Percentiles rank a stretch among this genome's conserved stretches.
These are phyloP conservation scores for Sialia sialis DNA, from an alignment of 2,113 vertebrate genomes.

Conservation along the genomic window DNA sequence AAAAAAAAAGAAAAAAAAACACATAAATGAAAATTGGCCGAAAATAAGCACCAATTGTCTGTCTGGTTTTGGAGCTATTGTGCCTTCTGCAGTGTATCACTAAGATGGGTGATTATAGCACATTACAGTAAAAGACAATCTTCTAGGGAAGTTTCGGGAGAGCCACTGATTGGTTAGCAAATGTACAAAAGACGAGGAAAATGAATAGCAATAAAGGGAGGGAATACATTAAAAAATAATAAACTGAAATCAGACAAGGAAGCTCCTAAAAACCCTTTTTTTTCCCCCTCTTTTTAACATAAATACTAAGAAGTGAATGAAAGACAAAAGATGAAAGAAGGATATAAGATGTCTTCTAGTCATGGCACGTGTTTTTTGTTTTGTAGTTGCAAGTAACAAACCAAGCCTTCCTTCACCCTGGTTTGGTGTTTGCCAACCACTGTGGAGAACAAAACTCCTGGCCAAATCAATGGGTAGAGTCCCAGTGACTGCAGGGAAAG, in stretches of 20 bases:
- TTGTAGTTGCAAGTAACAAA: background rate
- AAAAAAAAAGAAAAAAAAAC: background rate
- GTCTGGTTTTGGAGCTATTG: constrained; percentile 26
- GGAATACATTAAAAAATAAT: background rate
- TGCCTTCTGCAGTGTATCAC: constrained; percentile 3
- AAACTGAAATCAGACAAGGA: background rate
- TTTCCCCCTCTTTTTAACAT: background rate
- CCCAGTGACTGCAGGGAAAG: accelerated
- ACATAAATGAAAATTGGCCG: constrained; percentile 36
- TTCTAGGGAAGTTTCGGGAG: constrained; percentile 15
- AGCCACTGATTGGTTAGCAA: constrained; percentile 24
- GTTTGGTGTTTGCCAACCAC: background rate
- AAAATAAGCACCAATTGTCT: constrained; percentile 53
- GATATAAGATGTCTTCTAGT: background rate
- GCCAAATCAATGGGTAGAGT: background rate
- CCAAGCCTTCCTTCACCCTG: background rate
- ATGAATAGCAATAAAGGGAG: constrained; percentile 3
- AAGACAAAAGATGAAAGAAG: background rate
- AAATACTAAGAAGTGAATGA: background rate
- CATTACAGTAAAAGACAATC: constrained; percentile 39
- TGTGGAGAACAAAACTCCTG: background rate
- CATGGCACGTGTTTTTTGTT: background rate
- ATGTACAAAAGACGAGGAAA: background rate
- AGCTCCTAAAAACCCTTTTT: background rate
- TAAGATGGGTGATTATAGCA: constrained; percentile 34